Conservation (phyloP, 23 tunicate species). For the Styela clava region DNA sequence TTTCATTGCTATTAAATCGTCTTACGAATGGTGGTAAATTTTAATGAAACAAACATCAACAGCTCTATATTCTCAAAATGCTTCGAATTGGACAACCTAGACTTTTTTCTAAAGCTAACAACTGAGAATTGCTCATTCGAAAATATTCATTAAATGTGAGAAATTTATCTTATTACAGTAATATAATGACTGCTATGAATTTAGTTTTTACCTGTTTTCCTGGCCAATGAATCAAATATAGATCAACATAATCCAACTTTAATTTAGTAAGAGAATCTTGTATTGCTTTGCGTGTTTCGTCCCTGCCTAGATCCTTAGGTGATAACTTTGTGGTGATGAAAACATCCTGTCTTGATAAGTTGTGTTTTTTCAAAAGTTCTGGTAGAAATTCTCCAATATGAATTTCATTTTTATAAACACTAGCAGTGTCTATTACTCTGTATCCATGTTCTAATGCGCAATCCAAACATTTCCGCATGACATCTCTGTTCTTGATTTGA, state of each 20-base stretch:
- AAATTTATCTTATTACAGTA: no score
- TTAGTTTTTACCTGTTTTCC: conserved; percentile 55
- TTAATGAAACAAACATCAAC: no score
- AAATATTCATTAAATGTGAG: no score
- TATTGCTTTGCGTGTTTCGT: conserved; percentile 28
- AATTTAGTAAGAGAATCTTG: conserved; percentile 49
- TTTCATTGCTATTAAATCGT: no score
- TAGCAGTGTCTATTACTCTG: conserved; percentile 77
- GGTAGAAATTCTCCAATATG: conserved; percentile 51
- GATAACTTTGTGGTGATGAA: conserved; percentile 84
- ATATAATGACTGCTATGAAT: no score
- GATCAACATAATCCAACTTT: conserved; percentile 51
- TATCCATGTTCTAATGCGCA: conserved; percentile 54
- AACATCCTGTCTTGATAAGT: conserved; percentile 47
- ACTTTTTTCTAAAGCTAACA: no score
- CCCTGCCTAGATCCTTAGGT: conserved; percentile 52
- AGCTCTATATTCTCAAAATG: no score
- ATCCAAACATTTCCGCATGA: conserved; percentile 36
- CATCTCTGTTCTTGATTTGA: conserved; percentile 40
- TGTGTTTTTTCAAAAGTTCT: conserved; percentile 37
- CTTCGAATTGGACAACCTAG: no score
- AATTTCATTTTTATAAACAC: conserved; percentile 77
- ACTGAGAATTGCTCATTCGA: no score
- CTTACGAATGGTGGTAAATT: no score
- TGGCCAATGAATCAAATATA: conserved; percentile 90